Percentiles rank a stretch among this genome's conserved stretches.
phyloP scores from a whole-genome alignment of 2,113 vertebrate genomes.

The Propithecus coquereli region DNA sequence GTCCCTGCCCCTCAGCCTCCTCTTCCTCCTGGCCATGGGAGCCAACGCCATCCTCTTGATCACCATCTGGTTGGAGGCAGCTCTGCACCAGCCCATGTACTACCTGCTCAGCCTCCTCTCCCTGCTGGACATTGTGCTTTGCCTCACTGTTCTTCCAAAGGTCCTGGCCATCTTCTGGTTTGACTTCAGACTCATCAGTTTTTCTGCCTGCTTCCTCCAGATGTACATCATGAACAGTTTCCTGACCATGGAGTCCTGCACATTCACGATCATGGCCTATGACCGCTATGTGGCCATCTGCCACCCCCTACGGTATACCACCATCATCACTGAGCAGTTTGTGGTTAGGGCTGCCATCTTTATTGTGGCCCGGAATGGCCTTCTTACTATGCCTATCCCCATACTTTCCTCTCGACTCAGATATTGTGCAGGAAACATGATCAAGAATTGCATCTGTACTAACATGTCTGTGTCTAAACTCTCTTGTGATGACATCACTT shows the following conservation, averaged over 20 bases:
- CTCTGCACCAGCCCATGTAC: conserved; percentile 26
- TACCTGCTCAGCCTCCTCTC: conserved; percentile 35
- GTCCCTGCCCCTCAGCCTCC: neutral
- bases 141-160: neutral
- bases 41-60: neutral
- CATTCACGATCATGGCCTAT: conserved; percentile 35
- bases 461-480: conserved; percentile 39
- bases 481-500: neutral
- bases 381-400: neutral
- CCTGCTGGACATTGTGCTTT: neutral
- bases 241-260: conserved; percentile 25
- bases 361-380: neutral
- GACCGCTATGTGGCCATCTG: conserved; percentile 46
- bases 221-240: conserved; percentile 38
- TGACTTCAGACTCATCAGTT: conserved; percentile 47
- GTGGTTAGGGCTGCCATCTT: neutral
- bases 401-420: neutral
- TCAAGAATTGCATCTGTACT: conserved; percentile 53
- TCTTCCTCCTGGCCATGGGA: neutral
- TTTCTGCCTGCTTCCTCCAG: conserved; percentile 56
- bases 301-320: neutral
- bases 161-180: conserved; percentile 70
- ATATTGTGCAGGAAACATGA: conserved; percentile 25
- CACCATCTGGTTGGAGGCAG: neutral
- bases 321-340: conserved; percentile 28